Evolutionary conservation across 2,888 invertebrate genomes (phyloP).

Genomic region (Tolmerus cingulatus): DNA sequence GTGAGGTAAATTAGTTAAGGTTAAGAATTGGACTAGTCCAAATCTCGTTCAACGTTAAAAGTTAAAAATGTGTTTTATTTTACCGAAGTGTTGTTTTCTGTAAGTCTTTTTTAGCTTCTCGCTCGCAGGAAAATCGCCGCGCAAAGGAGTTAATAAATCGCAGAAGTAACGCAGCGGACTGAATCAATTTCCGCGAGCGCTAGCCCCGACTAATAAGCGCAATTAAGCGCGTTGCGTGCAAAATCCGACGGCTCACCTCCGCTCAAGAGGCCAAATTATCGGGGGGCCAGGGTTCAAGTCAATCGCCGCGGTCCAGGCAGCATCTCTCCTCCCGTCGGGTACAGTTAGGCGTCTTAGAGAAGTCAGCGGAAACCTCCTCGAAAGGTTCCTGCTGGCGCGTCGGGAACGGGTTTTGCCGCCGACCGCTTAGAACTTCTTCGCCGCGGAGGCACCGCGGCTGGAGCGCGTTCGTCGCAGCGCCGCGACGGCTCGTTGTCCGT

Average conservation of each 20-base stretch:
- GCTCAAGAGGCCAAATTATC: not conserved
- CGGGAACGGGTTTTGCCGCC: not conserved
- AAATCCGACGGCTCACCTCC: not conserved
- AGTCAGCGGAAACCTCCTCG: not conserved
- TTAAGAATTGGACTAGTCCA: too few relatives aligned
- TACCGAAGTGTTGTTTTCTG: too few relatives aligned
- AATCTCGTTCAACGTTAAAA: too few relatives aligned
- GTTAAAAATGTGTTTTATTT: too few relatives aligned
- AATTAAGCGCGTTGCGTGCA: slow-evolving; percentile 1
- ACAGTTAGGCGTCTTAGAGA: not conserved
- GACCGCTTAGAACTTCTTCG: not conserved
- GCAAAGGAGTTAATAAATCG: not conserved
- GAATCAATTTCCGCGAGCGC: not conserved
- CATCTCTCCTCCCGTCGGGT: not conserved
- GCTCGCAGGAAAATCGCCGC: not conserved
- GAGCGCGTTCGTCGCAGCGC: not conserved
- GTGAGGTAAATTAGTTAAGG: too few relatives aligned
- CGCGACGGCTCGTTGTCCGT: not conserved
- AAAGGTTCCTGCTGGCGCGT: not conserved
- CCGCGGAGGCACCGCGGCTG: not conserved
- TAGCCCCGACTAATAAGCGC: not conserved
- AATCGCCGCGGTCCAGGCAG: not conserved
- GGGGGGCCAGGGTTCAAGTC: not conserved
- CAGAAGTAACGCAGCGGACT: not conserved
- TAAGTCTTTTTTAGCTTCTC: not conserved